Evolutionary conservation across 1,140 invertebrate species (phyloP).

Genomic region (Platorchestia sp.): DNA sequence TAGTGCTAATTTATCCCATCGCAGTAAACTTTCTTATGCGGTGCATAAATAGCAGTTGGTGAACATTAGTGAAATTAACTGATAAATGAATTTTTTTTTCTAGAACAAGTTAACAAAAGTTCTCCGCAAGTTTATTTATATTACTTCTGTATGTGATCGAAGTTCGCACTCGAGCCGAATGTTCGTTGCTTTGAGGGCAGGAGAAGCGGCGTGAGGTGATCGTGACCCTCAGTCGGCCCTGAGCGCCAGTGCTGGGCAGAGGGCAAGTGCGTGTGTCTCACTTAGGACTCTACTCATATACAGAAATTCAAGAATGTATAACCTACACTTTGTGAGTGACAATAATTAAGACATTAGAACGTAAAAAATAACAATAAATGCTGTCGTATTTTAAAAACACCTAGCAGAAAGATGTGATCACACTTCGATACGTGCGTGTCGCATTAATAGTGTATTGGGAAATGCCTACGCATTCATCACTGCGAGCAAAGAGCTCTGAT

Average conservation of each 20-base stretch:
- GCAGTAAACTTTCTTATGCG: not conserved
- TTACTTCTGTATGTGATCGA: not conserved
- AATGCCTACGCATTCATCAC: too few relatives aligned
- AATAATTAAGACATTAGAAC: too few relatives aligned
- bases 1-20: not conserved
- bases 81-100: not conserved
- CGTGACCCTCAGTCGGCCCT: conserved; percentile 11
- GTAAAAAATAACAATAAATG: too few relatives aligned
- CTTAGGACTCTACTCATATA: not conserved
- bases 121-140: not conserved
- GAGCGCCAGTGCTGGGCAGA: not conserved
- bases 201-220: not conserved
- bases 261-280: not conserved
- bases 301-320: too few relatives aligned
- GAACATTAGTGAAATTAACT: not conserved
- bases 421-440: too few relatives aligned
- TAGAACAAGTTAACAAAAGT: not conserved
- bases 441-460: too few relatives aligned
- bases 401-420: too few relatives aligned
- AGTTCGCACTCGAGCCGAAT: not conserved
- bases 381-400: too few relatives aligned
- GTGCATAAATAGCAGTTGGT: not conserved
- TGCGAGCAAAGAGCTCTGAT: too few relatives aligned
- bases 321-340: too few relatives aligned
- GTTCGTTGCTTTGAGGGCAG: not conserved